Conservation (phyloP, 2,888 invertebrate genomes). For the Pseudococcus jackbeardsleyi region DNA sequence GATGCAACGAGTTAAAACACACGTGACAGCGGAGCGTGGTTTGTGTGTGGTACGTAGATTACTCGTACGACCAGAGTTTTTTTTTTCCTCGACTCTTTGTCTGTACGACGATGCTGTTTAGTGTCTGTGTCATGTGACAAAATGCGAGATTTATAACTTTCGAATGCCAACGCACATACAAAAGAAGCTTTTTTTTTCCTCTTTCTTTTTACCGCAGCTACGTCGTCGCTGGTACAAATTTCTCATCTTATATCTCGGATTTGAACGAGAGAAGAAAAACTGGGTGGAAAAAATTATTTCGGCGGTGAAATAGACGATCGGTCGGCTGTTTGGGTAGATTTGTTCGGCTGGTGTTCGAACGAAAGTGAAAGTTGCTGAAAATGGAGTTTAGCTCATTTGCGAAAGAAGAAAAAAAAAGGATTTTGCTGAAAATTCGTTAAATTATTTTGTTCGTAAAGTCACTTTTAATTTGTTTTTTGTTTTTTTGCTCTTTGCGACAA, state of each 20-base stretch:
- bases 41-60: not conserved
- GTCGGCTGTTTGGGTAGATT: not conserved
- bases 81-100: not conserved
- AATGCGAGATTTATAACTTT: slow-evolving; percentile 47
- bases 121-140: slow-evolving; percentile 39
- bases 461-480: no score
- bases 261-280: not conserved
- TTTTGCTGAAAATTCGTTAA: no score
- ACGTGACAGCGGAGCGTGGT: slow-evolving; percentile 18
- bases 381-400: no score
- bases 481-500: no score
- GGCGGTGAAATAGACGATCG: not conserved
- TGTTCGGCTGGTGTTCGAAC: not conserved
- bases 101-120: slow-evolving; percentile 17
- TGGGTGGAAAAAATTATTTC: not conserved
- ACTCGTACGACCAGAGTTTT: not conserved
- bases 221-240: not conserved
- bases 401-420: no score
- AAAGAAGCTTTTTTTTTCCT: not conserved
- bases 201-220: not conserved
- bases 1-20: slow-evolving; percentile 27
- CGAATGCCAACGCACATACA: slow-evolving; percentile 28
- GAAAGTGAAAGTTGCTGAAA: no score
- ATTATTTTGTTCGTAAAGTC: no score
- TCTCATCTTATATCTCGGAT: not conserved